These are phyloP conservation scores for Ferrisia virgata DNA, from an alignment of 2,888 invertebrate species.

Conservation along the genomic window DNA sequence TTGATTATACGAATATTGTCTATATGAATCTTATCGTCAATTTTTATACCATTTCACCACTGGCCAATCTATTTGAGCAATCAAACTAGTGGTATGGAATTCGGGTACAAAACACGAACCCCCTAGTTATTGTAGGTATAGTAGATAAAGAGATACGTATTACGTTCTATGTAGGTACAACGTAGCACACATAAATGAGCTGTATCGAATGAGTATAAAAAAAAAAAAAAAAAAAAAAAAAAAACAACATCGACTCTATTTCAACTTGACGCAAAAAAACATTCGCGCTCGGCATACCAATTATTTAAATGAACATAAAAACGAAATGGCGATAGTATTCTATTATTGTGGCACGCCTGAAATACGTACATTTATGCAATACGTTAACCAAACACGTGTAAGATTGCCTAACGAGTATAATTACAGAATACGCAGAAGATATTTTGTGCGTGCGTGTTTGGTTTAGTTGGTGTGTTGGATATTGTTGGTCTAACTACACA, in stretches of 20 bases:
- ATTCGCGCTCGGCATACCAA: conserved; percentile 15
- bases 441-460: conserved; percentile 8
- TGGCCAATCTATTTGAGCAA: no score
- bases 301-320: conserved; percentile 15
- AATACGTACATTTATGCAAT: conserved; percentile 8
- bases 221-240: background rate
- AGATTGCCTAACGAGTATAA: conserved; percentile 21
- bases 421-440: background rate
- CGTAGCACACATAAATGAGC: no score
- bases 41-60: no score
- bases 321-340: conserved; percentile 16
- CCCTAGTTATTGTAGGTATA: no score
- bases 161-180: no score
- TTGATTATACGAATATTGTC: no score
- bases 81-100: no score
- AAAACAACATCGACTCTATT: background rate
- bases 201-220: no score
- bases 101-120: no score
- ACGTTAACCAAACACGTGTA: conserved; percentile 9
- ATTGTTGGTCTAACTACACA: background rate
- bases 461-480: background rate
- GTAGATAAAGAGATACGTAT: no score
- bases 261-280: background rate
- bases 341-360: background rate
- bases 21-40: no score